Base-by-base conservation (phyloP, 2,113 vertebrate genomes). In the Sminthopsis crassicaudata region DNA sequence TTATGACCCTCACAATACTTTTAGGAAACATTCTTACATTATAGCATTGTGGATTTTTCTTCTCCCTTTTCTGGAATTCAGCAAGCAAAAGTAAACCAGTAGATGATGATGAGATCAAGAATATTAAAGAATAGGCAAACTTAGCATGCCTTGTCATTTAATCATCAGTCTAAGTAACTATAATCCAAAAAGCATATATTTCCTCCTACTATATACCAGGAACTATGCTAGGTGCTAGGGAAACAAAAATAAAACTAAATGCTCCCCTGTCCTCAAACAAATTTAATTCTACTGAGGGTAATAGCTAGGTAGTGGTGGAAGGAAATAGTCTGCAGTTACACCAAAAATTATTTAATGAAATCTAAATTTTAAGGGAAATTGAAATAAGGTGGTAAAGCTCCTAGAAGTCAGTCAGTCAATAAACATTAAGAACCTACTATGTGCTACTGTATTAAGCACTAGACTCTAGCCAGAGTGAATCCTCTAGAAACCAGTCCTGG, bases 51-150 rank as follows among this genome's bases (percentile, higher is more conserved):
- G 30, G 26, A 36, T 36, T 36, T 67, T 67, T 91, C 84, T 94
- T 11, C 90, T 89, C 93, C 92, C 67, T 95, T 89, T 89, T 30
- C 46, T 57, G 50, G 92, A 96, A 89, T 54, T 51, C 19, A 89
- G 94, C 54, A 27, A 36, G 2, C 27, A 36, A 67, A n/a, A 92
- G 25, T 53, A 93, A 54, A 46, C 93, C 89, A 92, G 91, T 54
- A 22, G 30, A 91, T 48, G 51, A 92, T 2, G 8, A 24, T 67
- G 26, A 76, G 42, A 27, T 67, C 48, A 67, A 94, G 48, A 92
- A 51, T 84, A 67, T 50, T 8, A 89, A 92, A 60, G 90, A 90
- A 90, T 46, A 46, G 90, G 55, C 48, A 46, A 54, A 16, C 53
- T 57, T 52, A 54, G 16, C 22, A 46, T 14, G n/a, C 46, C 48